Evolutionary conservation across 2,113 vertebrate species (phyloP), one percentile per base, ranked within the genome.

Genomic region (Arothron firmamentum): DNA sequence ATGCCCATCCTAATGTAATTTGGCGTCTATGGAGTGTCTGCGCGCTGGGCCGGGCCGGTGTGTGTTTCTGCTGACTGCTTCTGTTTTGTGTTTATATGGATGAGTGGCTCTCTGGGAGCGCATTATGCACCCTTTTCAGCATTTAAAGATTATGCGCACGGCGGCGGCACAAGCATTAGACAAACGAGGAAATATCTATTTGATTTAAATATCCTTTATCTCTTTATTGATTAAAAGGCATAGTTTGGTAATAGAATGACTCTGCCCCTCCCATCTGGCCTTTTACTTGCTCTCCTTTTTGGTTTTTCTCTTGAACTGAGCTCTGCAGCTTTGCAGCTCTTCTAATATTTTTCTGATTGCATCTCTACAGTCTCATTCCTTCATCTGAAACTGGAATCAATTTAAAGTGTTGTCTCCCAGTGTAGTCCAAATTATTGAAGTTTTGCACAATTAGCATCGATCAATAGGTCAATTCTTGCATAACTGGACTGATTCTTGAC

Each of bases 1-100:
- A 93, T 92, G 93, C 92, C 92, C 90, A 90, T 93, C 92, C 90
- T 94, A 94, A 95, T 93, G 92, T 90, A 93, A 94, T 95, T 93
- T 93, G 92, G 92, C 88, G 88, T 90, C 91, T 80, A 61, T 88
- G 91, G 89, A 90, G 90, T 90, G 92, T 91, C 89, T 89, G 85
- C 88, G 84, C 0, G 1, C 85, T 13, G 46, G 75, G 87, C 76
- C 59, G 55, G 80, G 76, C 81, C 74, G 87, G 89, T 83, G 78
- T 91, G 88, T 84, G 84, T 86, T 91, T 93, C 89, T 91, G 90
- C 92, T 91, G 90, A 86, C 92, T 87, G 82, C 72, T 83, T 74
- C 83, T 87, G 85, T 94, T 93, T 92, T 86, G 74, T 85, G 85
- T 90, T 89, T 80, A 81, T 86, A 65, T 9, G 79, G 88, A 72